These are phyloP conservation scores for Nothocercus julius DNA, from an alignment of 2,113 vertebrate genomes.

Conservation along the genomic window DNA sequence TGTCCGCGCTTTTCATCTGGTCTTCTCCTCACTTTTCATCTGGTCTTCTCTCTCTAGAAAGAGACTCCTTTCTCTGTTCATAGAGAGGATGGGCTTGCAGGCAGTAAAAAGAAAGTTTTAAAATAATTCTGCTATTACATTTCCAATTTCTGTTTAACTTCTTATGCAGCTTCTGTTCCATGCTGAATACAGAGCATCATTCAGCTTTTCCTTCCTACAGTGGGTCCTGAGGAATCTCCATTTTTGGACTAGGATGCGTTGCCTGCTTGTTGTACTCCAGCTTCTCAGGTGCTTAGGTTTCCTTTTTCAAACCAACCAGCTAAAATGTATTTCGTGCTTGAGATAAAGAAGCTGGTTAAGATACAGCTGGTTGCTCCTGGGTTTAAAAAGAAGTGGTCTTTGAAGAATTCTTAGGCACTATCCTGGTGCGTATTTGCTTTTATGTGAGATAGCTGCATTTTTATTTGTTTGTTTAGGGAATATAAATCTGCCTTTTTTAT, in stretches of 20 bases:
- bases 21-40: background rate
- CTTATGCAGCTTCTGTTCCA: background rate
- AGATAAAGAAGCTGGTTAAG: background rate
- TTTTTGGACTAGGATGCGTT: background rate
- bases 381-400: background rate
- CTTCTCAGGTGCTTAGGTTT: background rate
- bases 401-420: background rate
- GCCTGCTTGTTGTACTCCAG: background rate
- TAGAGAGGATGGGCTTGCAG: background rate
- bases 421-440: background rate
- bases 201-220: background rate
- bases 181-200: background rate
- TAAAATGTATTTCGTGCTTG: background rate
- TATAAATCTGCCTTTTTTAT: background rate
- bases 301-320: background rate
- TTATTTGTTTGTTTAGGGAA: background rate
- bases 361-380: background rate
- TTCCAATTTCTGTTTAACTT: background rate
- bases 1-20: no score
- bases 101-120: background rate
- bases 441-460: background rate
- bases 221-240: background rate
- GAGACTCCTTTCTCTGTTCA: background rate
- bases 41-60: background rate
- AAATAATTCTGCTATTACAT: background rate